Percentiles rank a stretch among this genome's conserved stretches.
Evolutionary conservation across 2,113 vertebrate genomes (phyloP).

Genomic region (Osmerus mordax): DNA sequence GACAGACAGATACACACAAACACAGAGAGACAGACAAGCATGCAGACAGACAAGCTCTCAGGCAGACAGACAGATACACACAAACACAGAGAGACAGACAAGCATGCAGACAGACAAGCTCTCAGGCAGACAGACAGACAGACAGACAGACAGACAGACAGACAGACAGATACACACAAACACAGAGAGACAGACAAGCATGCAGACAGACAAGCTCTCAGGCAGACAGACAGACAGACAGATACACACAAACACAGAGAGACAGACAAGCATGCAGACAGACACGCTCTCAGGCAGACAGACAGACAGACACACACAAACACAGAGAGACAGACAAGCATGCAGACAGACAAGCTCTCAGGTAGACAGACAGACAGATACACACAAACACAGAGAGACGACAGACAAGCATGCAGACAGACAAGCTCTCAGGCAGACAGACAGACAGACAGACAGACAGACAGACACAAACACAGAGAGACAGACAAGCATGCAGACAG

Average conservation of each 20-base stretch:
- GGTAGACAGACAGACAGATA: neutral
- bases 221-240: neutral
- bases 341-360: neutral
- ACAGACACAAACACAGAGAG: too few species aligned
- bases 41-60: too few species aligned
- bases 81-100: neutral
- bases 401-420: too few species aligned
- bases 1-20: slow-evolving; percentile 18
- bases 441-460: slow-evolving; percentile 48
- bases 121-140: too few species aligned
- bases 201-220: too few species aligned
- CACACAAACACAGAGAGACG: too few species aligned
- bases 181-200: neutral
- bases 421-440: slow-evolving; percentile 20
- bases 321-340: neutral
- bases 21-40: neutral
- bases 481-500: slow-evolving; percentile 36
- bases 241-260: too few species aligned
- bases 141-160: slow-evolving; percentile 8
- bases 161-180: too few species aligned
- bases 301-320: slow-evolving; percentile 32
- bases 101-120: too few species aligned
- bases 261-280: neutral
- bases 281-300: neutral
- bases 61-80: too few species aligned